Percentiles rank a stretch among this genome's conserved stretches.
Conservation (phyloP, 2,797 vertebrate genomes). For the Holocentrus rufus region DNA sequence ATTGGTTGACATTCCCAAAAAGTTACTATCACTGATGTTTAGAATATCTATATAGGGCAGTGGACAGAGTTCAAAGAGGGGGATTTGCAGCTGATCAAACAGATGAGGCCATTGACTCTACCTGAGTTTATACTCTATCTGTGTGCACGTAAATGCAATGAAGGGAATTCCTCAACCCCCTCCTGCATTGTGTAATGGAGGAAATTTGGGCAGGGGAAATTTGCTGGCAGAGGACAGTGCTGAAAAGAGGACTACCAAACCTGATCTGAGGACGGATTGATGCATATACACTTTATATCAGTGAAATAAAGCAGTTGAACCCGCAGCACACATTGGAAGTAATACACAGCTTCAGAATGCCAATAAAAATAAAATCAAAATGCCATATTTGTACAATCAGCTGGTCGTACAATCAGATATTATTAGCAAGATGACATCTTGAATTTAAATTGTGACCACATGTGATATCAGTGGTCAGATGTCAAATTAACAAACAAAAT, state of each 20-base stretch:
- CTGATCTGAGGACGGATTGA: too few relatives aligned
- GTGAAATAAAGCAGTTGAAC: too few relatives aligned
- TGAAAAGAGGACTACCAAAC: background rate
- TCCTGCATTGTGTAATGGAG: constrained; percentile 16
- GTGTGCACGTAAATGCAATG: constrained; percentile 21
- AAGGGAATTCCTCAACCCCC: constrained; percentile 28
- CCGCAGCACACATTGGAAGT: too few relatives aligned
- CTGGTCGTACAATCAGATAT: too few relatives aligned
- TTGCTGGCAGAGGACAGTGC: background rate
- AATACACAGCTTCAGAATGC: too few relatives aligned
- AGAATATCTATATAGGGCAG: constrained; percentile 23
- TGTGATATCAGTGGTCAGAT: background rate
- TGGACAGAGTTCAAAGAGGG: constrained; percentile 54
- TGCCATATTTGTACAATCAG: too few relatives aligned
- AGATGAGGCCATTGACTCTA: constrained; percentile 58
- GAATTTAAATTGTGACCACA: background rate
- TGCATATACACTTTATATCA: too few relatives aligned
- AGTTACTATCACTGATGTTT: constrained; percentile 10
- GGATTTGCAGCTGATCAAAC: constrained; percentile 74
- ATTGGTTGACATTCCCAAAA: background rate
- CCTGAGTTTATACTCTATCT: background rate
- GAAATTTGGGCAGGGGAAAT: background rate
- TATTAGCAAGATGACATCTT: background rate
- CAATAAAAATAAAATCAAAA: too few relatives aligned
- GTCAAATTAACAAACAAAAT: background rate